Conservation (phyloP, 2,113 vertebrate species). For the Neopipo cinnamomea region DNA sequence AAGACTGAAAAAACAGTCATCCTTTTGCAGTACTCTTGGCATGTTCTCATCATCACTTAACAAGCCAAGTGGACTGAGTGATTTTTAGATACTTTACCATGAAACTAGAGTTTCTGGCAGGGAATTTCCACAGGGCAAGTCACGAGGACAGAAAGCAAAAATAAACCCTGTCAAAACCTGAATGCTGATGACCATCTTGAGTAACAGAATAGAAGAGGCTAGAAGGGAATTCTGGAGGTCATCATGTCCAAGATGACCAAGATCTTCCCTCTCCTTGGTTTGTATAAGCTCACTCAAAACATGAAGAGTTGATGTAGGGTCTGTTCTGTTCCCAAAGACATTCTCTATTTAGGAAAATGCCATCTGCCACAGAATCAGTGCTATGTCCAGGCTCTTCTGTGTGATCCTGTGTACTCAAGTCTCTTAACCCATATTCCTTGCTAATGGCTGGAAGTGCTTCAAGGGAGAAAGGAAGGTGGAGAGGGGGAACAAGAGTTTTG, state of each 20-base stretch:
- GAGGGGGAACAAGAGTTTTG: neutral
- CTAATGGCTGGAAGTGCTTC: neutral
- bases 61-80: neutral
- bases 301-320: neutral
- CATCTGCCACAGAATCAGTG: neutral
- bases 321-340: neutral
- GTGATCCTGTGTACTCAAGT: neutral
- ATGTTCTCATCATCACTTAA: neutral
- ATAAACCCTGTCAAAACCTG: neutral
- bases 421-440: neutral
- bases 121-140: neutral
- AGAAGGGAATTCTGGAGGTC: neutral
- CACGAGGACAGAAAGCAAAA: neutral
- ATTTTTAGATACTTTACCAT: neutral
- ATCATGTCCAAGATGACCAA: neutral
- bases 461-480: neutral
- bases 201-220: neutral
- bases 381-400: neutral
- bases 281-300: neutral
- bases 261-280: neutral
- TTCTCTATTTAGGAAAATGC: neutral
- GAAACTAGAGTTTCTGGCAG: neutral
- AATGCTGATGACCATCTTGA: accelerated
- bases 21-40: neutral
- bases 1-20: neutral